Conservation (phyloP, 2,888 invertebrate genomes). For the Galerucella pusilla region DNA sequence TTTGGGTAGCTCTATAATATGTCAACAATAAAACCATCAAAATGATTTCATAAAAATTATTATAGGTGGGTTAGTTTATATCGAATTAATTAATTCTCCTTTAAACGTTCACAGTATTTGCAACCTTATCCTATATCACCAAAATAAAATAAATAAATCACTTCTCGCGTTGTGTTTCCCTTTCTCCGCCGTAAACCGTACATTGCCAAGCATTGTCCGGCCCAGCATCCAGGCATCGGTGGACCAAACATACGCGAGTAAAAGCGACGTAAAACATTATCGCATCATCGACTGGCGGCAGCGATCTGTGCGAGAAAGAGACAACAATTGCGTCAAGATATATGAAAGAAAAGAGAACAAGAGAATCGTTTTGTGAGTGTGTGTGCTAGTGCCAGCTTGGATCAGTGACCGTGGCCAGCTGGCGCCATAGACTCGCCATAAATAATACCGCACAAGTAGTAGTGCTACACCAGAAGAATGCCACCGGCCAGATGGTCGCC, state of each 20-base stretch:
- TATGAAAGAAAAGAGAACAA: slow-evolving; percentile 36
- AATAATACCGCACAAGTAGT: slow-evolving; percentile 66
- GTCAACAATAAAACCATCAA: no score
- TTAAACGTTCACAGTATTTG: not conserved
- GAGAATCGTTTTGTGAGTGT: slow-evolving; percentile 32
- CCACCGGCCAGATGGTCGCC: slow-evolving; percentile 64
- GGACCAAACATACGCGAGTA: slow-evolving; percentile 21
- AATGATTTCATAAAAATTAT: no score
- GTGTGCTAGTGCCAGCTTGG: slow-evolving; percentile 51
- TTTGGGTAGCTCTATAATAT: no score
- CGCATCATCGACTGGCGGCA: slow-evolving; percentile 35
- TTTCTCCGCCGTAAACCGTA: not conserved
- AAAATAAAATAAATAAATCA: slow-evolving; percentile 2
- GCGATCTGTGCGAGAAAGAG: slow-evolving; percentile 32
- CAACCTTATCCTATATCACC: not conserved
- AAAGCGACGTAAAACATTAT: slow-evolving; percentile 27
- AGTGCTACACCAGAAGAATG: slow-evolving; percentile 60
- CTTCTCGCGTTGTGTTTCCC: not conserved
- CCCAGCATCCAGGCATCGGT: slow-evolving; percentile 22
- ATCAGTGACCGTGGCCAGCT: slow-evolving; percentile 67
- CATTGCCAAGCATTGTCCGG: slow-evolving; percentile 13
- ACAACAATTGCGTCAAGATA: slow-evolving; percentile 18
- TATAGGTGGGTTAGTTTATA: no score
- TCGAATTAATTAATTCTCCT: no score
- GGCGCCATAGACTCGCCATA: slow-evolving; percentile 66